Evolutionary conservation across 2,113 vertebrate species (phyloP), one percentile per base, ranked within the genome.

Genomic region (Rynchops niger): DNA sequence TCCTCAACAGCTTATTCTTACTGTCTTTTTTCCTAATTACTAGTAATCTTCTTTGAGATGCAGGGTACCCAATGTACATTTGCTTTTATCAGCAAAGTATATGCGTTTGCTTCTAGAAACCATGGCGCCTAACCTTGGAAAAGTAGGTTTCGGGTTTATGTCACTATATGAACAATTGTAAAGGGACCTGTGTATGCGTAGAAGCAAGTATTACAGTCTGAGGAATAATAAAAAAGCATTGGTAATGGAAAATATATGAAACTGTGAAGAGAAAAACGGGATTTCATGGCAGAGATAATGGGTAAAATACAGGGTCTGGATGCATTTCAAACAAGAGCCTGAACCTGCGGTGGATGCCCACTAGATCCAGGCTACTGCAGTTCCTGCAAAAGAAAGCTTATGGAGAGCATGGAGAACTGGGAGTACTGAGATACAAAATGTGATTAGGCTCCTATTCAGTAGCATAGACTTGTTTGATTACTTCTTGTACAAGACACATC

Each of bases 401-500:
- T 0, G 3, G 22, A 32, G 11, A 59, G 21, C 52, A 36, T 9
- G 47, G 23, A 42, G 11, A 56, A 18, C 9, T 16, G 26, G 25
- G 34, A 88, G 13, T 32, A 59, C 0, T 12, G 17, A 88, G n/a
- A 42, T 38, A 15, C 88, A 88, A 58, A 21, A 66, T 32, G 15
- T 25, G 38, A 79, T n/a, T n/a, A 62, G 40, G 22, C 7, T 92
- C 42, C 22, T 58, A 9, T 55, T 90, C 34, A 25, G 12, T 49
- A 77, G 40, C 45, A 77, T 5, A 49, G 16, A 32, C 27, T 82
- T 83, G 21, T 73, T 90, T 73, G 70, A 56, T 30, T 5, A 11
- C 6, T 63, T 71, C 29, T 79, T 86, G 20, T 70, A 23, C 0
- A 2, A 73, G 36, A 40, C 4, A 15, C 0, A 1, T 62, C 25